These are phyloP conservation scores for Steinernema carpocapsae DNA, from an alignment of 2,888 invertebrate species.

Conservation along the genomic window DNA sequence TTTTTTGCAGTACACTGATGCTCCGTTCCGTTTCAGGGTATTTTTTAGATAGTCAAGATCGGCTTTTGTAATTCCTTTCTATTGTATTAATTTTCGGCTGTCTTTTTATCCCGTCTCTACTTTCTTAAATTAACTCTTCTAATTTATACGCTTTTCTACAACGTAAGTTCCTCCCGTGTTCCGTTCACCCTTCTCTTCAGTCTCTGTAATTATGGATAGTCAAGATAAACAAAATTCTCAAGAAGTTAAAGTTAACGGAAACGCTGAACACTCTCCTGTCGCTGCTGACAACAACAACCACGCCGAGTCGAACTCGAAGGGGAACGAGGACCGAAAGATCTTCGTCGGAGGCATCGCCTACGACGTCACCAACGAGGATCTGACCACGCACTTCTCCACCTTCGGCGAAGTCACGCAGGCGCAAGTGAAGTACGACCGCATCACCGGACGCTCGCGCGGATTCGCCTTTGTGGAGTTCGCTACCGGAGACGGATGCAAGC, in stretches of 20 bases:
- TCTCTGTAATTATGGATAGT: conserved; percentile 12
- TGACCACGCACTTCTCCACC: conserved; percentile 63
- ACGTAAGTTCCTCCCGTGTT: not conserved
- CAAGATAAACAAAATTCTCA: conserved; percentile 1
- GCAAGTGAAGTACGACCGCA: conserved; percentile 68
- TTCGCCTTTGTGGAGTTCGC: conserved; percentile 69
- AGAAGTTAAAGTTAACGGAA: conserved; percentile 23
- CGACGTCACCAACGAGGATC: conserved; percentile 68
- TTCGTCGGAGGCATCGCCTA: conserved; percentile 69
- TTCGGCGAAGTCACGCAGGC: conserved; percentile 66
- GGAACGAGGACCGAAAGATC: conserved; percentile 61
- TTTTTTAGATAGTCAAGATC: conserved; percentile 29
- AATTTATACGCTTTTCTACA: conserved; percentile 3
- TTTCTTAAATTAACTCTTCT: not conserved
- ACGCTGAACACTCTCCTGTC: conserved; percentile 16
- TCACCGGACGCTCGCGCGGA: conserved; percentile 68
- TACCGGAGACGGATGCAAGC: conserved; percentile 64
- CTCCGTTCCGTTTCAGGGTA: conserved; percentile 1
- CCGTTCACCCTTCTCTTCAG: not conserved
- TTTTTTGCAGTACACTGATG: not conserved
- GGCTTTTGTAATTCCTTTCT: conserved; percentile 30
- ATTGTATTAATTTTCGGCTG: conserved; percentile 29
- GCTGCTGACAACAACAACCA: conserved; percentile 28
- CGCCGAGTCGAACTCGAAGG: conserved; percentile 36
- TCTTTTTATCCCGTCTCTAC: not conserved